A percentile compares a stretch with the other conserved stretches of the same genome.
These are phyloP conservation scores for Sceliomorpha sp. DNA, from an alignment of 2,888 invertebrate genomes.

Conservation along the genomic window DNA sequence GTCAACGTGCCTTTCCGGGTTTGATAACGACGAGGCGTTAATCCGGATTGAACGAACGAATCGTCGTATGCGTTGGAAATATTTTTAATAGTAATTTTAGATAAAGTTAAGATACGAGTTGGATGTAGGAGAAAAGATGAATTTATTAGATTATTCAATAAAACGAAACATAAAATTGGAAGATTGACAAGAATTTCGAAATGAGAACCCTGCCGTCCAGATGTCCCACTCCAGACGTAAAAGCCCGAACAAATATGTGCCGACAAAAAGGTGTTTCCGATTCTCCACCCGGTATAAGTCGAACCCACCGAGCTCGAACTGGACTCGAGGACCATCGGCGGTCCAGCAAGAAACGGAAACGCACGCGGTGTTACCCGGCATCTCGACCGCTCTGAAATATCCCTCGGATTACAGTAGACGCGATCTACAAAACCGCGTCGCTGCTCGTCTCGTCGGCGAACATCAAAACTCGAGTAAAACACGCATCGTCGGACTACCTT, in stretches of 20 bases:
- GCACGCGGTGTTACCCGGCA: conserved; percentile 19
- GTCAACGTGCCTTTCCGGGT: conserved; percentile 10
- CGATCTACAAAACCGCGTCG: conserved; percentile 51
- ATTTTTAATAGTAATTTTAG: too few species aligned
- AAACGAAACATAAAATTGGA: too few species aligned
- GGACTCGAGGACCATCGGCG: conserved; percentile 13
- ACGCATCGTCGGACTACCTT: conserved; percentile 33
- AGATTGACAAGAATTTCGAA: too few species aligned
- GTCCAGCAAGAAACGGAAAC: conserved; percentile 34
- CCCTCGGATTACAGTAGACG: conserved; percentile 48
- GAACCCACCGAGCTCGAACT: conserved; percentile 2
- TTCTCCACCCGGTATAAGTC: background rate
- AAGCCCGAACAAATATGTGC: background rate
- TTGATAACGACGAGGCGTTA: conserved; percentile 7
- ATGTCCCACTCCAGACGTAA: too few species aligned
- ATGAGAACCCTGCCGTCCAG: too few species aligned
- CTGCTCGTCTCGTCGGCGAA: conserved; percentile 51
- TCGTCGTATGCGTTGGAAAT: conserved; percentile 4
- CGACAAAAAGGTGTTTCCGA: too few species aligned
- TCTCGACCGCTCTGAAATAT: conserved; percentile 26
- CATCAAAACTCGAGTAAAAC: conserved; percentile 54
- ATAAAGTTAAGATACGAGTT: too few species aligned
- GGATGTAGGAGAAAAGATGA: too few species aligned
- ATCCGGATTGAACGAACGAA: conserved; percentile 3
- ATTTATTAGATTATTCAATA: too few species aligned